Evolutionary conservation across 2,113 vertebrate species (phyloP), one percentile per base, ranked within the genome.

Genomic region (Cephalophus harveyi): DNA sequence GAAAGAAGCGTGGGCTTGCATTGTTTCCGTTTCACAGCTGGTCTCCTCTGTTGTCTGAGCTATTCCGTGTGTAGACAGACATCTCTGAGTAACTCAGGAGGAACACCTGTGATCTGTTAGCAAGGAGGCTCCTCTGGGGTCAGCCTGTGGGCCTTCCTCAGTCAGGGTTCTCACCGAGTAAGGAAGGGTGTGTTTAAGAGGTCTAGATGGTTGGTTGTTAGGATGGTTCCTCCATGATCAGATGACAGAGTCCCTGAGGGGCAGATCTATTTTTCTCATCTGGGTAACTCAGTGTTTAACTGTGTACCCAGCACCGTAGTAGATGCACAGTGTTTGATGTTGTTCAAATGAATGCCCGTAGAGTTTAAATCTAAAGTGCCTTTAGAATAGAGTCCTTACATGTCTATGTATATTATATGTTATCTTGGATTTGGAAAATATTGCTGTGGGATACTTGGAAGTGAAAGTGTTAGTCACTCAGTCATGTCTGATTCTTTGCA

Each of bases 41-140:
- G 59, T 98, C 60, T 84, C 71, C 64, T 46, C 78, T 94, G 88
- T 90, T 62, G 78, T 87, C 62, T 97, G 79, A 97, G 57, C 50
- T 64, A 60, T 74, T 97, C 79, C 67, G 40, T 93, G 64, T 64
- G 48, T 87, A 54, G 57, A 17, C 3, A 89, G 85, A 23, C 43
- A 25, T 52, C 86, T 71, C 3, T 9, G 25, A 76, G 27, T 50
- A 30, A 59, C 50, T 81, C 30, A 21, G 94, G 78, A 89, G 46
- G 57, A 7, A 87, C 21, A 43, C 2, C 13, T 59, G 36, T 10
- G 6, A 83, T 71, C 6, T 60, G 54, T 43, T 27, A 91, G 43
- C 60, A 96, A 74, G 21, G 5, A 55, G 30, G 28, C 48, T 28
- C 48, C 40, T 87, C 25, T 48, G 4, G 23, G 5, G 60, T 82